Base-by-base conservation (phyloP, 2,888 invertebrate genomes). In the Calephelis perditalis region DNA sequence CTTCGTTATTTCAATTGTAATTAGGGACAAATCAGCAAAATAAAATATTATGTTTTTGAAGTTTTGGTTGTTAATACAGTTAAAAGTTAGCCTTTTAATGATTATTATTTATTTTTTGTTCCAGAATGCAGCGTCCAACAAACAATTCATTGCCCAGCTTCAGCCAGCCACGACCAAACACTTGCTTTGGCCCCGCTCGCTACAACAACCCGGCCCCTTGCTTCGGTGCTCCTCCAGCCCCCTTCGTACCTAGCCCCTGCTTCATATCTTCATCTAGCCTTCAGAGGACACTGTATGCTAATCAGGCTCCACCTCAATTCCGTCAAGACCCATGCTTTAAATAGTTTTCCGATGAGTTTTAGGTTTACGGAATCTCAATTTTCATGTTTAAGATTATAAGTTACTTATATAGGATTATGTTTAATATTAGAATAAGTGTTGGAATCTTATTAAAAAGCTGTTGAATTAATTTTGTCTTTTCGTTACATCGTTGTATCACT, bases 41-140 rank as follows among this genome's bases (percentile, higher is more conserved):
- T 36, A 57, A 56, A 62, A 49, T 15, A 49, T 61, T 15, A 49
- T 61, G 44, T 35, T 67, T 63, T 26, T 26, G 26, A 26, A 26
- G 26, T 26, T 3, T 26, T 26, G 26, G 3, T 26, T 26, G 26
- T 26, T 26, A 26, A 26, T 26, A 26, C 26, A 26, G 26, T 26
- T 1, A 26, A 26, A 26, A 26, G 26, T 26, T 26, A 26, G 26
- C 26, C 26, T 26, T 26, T 3, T 26, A 26, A 4, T 26, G 3
- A 26, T 26, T 40, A 40, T 7, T 40, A 5, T 1, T 1, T 40
- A 40, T 40, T 40, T 40, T 40, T 63, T 10, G 62, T 78, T 70
- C 11, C 71, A 87, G 85, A 73, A 86, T 87, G 86, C 83, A 86
- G 65, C 82, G 79, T 56, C 76, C 79, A 65, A 72, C 69, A 52